These are phyloP conservation scores for Philhelius pedissequus DNA, from an alignment of 2,888 invertebrate genomes.

Conservation along the genomic window DNA sequence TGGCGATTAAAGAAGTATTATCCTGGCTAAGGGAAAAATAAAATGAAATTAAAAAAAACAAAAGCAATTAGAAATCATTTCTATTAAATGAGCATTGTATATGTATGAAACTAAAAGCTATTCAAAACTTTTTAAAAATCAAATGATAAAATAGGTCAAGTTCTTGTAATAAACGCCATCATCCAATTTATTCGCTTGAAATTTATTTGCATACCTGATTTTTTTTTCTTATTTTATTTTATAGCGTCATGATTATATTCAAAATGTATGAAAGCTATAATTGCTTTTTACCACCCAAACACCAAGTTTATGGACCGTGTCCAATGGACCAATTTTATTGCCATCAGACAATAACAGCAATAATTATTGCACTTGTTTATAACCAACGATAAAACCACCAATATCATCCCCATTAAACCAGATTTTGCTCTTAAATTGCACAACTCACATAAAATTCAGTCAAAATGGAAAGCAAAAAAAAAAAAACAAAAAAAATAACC, in stretches of 20 bases:
- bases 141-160: no score
- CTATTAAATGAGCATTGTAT: no score
- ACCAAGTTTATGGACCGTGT: not conserved
- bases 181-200: no score
- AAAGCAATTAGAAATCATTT: no score
- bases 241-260: not conserved
- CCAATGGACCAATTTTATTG: not conserved
- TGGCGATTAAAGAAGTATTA: no score
- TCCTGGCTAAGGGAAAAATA: no score
- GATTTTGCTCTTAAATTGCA: not conserved
- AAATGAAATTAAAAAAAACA: no score
- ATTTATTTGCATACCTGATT: no score
- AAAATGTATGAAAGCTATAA: not conserved
- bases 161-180: no score
- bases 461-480: not conserved
- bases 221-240: no score
- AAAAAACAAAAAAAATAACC: not conserved
- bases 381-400: not conserved
- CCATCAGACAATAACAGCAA: not conserved
- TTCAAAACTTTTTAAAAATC: no score
- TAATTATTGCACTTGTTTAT: not conserved
- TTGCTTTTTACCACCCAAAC: not conserved
- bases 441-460: slow-evolving; percentile 12
- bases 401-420: not conserved
- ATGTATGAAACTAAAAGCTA: no score